Evolutionary conservation across 2,113 vertebrate genomes (phyloP).

Genomic region (Myrmecophaga tridactyla): DNA sequence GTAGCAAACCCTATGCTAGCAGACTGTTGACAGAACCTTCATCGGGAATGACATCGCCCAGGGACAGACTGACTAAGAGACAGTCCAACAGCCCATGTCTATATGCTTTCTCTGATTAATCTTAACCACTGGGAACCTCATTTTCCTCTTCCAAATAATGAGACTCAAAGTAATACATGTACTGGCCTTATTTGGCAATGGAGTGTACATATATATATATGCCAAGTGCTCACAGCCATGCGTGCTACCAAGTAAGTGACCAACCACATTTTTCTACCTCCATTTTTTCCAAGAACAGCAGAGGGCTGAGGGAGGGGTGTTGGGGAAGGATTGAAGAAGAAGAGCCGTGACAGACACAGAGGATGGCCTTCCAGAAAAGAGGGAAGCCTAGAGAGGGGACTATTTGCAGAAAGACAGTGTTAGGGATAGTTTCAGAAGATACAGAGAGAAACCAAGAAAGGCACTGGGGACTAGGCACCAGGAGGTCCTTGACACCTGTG

Average conservation of each 20-base stretch:
- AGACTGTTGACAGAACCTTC: not conserved
- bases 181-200: not conserved
- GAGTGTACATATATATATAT: not conserved
- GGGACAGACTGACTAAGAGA: not conserved
- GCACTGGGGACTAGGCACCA: accelerated
- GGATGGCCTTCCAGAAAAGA: not conserved
- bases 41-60: not conserved
- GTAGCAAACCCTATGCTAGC: not conserved
- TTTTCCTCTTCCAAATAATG: not conserved
- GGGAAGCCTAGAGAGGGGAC: not conserved
- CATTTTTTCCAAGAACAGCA: not conserved
- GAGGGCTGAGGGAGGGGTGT: too few relatives aligned
- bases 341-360: not conserved
- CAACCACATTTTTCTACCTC: not conserved
- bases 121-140: not conserved
- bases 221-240: not conserved
- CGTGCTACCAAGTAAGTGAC: not conserved
- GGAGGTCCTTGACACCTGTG: not conserved
- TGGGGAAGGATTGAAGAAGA: not conserved
- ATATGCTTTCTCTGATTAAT: not conserved
- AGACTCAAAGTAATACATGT: not conserved
- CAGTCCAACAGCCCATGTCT: not conserved
- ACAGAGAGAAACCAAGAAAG: not conserved
- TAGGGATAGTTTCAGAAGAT: not conserved
- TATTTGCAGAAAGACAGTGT: not conserved